Conservation (phyloP, 1,140 invertebrate species). For the Sarcophaga peregrina region DNA sequence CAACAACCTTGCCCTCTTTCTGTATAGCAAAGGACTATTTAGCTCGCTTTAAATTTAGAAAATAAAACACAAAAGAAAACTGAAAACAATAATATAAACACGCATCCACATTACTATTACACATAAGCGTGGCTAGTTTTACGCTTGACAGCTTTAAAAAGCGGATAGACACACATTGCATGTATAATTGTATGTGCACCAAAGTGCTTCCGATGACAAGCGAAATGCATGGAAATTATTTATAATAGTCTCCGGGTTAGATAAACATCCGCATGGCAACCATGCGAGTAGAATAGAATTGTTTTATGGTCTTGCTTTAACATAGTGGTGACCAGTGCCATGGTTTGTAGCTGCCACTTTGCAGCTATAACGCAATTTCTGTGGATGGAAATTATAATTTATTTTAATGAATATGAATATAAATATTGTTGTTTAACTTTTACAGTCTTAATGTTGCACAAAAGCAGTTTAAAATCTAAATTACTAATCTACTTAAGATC, state of each 20-base stretch:
- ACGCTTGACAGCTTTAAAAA: not conserved
- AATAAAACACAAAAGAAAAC: not conserved
- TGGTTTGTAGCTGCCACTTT: not conserved
- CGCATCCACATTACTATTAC: not conserved
- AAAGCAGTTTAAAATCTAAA: not conserved
- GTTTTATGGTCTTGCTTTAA: not conserved
- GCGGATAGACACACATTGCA: not conserved
- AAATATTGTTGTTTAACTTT: not conserved
- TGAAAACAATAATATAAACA: not conserved
- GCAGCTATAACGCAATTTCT: not conserved
- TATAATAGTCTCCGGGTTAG: not conserved
- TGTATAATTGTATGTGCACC: not conserved
- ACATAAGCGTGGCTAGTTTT: not conserved
- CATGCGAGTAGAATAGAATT: not conserved
- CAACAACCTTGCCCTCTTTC: not conserved
- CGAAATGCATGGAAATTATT: not conserved
- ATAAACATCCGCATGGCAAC: not conserved
- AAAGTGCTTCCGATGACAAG: too few species aligned
- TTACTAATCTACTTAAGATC: not conserved
- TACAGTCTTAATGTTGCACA: not conserved
- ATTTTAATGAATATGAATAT: slow-evolving; percentile 16
- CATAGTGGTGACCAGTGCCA: not conserved
- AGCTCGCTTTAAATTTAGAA: not conserved
- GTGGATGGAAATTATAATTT: not conserved
- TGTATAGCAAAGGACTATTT: not conserved